Evolutionary conservation across 2,888 invertebrate species (phyloP), one percentile per base, ranked within the genome.

Genomic region (Oeneis ivallda): DNA sequence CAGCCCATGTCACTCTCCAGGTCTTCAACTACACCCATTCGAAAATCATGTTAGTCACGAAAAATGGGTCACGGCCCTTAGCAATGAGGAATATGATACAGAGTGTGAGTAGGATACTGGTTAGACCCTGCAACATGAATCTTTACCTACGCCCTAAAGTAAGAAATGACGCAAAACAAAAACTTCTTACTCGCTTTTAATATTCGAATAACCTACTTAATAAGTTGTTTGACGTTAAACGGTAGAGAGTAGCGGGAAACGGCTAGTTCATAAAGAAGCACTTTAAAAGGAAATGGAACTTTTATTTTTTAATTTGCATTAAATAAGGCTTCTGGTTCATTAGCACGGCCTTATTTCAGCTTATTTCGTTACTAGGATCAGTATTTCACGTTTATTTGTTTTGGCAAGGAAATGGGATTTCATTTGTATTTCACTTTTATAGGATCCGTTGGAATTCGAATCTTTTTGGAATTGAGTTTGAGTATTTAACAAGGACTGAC

Each of bases 381-480:
- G 50, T 56, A 50, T 67, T 60, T 61, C 60, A 61, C 45, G 56
- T 64, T 67, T 67, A 45, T 56, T 56, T 34, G 63, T 47, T 47
- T 59, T 54, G 58, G 66, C 63, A 60, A 53, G 49, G 57, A 47
- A 54, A 59, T 47, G 15, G 60, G 63, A 13, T 49, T 56, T 34
- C 52, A 17, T 17, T 15, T 49, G 19, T 64, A 37, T 50, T 47
- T 54, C 53, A 37, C 53, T 54, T 54, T 34, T 37, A 54, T 54
- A 9, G 15, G 26, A 54, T 26, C 53, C n/a, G 15, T 37, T 54
- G 37, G 26, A 37, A 54, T 54, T 26, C 3, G 5, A 26, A 26
- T 26, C 26, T 26, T 26, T 26, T 54, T 54, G n/a, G 15, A 54
- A 54, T 54, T 10, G 37, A 54, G 17, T 37, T 54, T 54, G 10